Evolutionary conservation across 1,140 invertebrate genomes (phyloP), one percentile per base, ranked within the genome.

Genomic region (Dendrolimus kikuchii): DNA sequence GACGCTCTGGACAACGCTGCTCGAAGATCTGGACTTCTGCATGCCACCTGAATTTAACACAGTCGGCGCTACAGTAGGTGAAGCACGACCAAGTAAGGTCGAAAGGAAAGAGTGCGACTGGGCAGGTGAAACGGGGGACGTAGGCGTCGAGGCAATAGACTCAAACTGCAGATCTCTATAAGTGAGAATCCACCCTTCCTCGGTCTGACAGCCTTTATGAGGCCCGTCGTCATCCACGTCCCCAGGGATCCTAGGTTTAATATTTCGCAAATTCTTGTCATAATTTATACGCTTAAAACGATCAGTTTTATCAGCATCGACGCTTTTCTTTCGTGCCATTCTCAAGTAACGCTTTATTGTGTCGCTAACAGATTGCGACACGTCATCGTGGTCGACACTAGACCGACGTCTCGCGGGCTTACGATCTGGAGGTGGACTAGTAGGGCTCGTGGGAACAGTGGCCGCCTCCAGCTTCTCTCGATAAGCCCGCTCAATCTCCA

Each of bases 221-320:
- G 91, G 88, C 0, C 91, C 93, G 53, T 94, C 92, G 52, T 94
- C 92, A 23, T 93, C 91, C 2, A 92, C 91, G 40, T 92, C 92
- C 4, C 91, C 92, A 2, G 92, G 93, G 1, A 92, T 91, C 62
- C 94, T 94, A 0, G 94, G 91, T 66, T 94, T 95, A 36, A 96
- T 96, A 57, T 95, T 94, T 2, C 94, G 78, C 40, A 96, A 86
- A 66, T 95, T 95, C 40, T 93, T 89, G 67, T 96, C 95, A 66
- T 96, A 96, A 67, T 96, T 96, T 1, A 96, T 94, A 0, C 94
- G 90, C 70, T 95, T 95, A 65, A 96, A 96, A 9, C 93, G 89
- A 68, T 95, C 94, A 4, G 89, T 90, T 72, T 94, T 94, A 49
- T 95, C 94, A 4, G 92, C 90, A 61, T 95, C 93, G 0, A 93